Conservation (phyloP, 2,113 vertebrate genomes). For the Falco punctatus region DNA sequence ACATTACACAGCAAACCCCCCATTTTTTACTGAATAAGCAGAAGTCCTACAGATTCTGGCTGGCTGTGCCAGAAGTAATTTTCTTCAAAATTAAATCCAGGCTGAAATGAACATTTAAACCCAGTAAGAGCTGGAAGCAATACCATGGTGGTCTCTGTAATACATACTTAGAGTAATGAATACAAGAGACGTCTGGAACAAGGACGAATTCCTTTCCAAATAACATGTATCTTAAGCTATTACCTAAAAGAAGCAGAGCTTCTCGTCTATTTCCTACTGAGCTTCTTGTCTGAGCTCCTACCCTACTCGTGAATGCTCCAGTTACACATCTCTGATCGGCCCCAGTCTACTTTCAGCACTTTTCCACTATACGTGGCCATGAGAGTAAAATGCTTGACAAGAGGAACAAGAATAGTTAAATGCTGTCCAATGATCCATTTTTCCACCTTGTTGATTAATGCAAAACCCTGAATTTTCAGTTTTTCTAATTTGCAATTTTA, state of each 20-base stretch:
- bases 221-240: not conserved
- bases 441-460: not conserved
- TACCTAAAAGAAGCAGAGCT: not conserved
- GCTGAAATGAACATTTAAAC: conserved; percentile 1
- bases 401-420: not conserved
- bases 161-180: not conserved
- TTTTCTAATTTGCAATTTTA: not conserved
- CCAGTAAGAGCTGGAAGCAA: not conserved
- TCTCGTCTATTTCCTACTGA: not conserved
- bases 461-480: not conserved
- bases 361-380: rapidly evolving
- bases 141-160: not conserved
- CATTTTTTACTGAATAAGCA: not conserved
- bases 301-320: not conserved
- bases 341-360: not conserved
- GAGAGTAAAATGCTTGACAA: not conserved
- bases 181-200: not conserved
- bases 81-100: conserved; percentile 12
- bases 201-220: not conserved
- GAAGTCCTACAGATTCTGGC: not conserved
- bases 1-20: not conserved
- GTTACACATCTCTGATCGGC: not conserved
- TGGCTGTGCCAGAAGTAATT: not conserved
- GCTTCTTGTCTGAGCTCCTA: not conserved
- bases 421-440: not conserved